phyloP scores from a whole-genome alignment of 1,140 invertebrate genomes.

The Dolichoris vasculosae region DNA sequence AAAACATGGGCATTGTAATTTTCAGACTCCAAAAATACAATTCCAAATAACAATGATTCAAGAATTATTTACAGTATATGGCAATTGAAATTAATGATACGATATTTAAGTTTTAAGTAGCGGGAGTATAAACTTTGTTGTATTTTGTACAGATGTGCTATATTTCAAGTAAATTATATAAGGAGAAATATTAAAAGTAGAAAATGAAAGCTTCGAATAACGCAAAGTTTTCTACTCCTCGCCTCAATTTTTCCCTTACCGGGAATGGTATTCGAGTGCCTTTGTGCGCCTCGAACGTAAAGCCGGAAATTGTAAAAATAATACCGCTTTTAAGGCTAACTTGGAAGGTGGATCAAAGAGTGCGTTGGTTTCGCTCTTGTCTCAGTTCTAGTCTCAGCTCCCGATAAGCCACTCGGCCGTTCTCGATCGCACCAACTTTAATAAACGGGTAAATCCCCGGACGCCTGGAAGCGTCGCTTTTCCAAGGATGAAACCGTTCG shows the following conservation, averaged over 20 bases:
- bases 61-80: neutral
- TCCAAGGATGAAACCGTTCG: neutral
- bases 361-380: no score
- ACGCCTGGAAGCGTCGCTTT: neutral
- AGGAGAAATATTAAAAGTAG: neutral
- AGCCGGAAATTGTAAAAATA: neutral
- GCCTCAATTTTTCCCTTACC: neutral
- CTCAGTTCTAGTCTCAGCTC: no score
- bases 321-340: neutral
- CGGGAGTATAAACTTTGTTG: neutral
- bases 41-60: neutral
- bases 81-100: neutral
- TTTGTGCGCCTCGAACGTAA: neutral
- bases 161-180: neutral
- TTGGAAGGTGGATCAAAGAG: no score
- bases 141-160: neutral
- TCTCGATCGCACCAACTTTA: neutral
- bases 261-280: neutral
- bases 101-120: neutral
- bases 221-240: neutral
- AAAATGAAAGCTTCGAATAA: neutral
- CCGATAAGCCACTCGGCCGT: neutral
- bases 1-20: neutral
- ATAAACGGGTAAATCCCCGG: neutral
- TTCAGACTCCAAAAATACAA: neutral